These are phyloP conservation scores for Leptinotarsa lineolata DNA, from an alignment of 1,140 invertebrate genomes.

Conservation along the genomic window DNA sequence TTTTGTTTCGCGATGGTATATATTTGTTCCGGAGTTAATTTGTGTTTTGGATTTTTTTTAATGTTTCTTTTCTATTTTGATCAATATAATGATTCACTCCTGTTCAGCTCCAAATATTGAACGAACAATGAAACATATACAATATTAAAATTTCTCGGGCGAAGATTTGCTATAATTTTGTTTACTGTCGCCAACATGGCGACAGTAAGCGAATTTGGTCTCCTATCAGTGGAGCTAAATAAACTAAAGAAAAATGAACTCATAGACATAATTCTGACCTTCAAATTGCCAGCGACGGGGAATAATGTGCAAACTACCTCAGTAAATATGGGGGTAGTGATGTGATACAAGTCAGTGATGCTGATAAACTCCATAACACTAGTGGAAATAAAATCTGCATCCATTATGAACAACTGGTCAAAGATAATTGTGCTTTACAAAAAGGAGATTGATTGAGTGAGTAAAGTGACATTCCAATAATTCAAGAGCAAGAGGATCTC, in stretches of 20 bases:
- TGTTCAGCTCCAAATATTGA: too few relatives aligned
- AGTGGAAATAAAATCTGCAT: neutral
- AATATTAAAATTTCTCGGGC: too few relatives aligned
- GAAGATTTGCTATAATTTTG: too few relatives aligned
- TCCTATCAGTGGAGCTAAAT: neutral
- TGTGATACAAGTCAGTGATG: neutral
- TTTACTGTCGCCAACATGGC: too few relatives aligned
- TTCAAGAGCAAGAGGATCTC: constrained; percentile 2
- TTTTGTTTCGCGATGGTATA: too few relatives aligned
- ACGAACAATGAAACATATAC: too few relatives aligned
- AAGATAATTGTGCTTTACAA: neutral
- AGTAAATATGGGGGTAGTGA: neutral
- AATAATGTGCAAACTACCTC: neutral
- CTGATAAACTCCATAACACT: neutral
- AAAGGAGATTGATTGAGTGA: neutral
- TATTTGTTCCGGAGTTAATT: too few relatives aligned
- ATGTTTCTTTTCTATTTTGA: too few relatives aligned
- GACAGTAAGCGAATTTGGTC: too few relatives aligned
- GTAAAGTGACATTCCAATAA: neutral
- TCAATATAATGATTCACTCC: too few relatives aligned
- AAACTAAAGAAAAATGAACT: neutral
- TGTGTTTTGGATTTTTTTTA: too few relatives aligned
- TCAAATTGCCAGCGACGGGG: too few relatives aligned
- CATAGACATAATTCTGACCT: neutral
- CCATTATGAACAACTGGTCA: neutral